Base-by-base conservation (phyloP, 1,140 invertebrate species). In the Metaphire vulgaris region DNA sequence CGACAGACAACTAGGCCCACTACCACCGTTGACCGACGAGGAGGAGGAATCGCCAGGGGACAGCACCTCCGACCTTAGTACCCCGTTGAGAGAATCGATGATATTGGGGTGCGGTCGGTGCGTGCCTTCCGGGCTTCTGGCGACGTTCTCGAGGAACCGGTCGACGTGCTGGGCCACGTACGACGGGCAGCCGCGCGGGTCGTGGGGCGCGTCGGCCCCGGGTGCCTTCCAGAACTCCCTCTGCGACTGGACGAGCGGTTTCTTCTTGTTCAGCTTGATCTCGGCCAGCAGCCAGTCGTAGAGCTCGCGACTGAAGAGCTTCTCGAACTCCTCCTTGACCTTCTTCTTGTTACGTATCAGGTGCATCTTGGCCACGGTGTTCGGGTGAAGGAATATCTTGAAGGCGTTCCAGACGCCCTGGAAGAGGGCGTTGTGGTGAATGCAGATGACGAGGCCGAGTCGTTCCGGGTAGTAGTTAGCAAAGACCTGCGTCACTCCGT, bases 401-500 rank as follows among this genome's bases (percentile, higher is more conserved):
- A 85, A 81, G 2, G 83, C 84, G 73, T 82, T 81, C 83, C 83
- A 86, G 15, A 86, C 81, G 0, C 81, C 82, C 16, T 85, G 85
- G 69, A 86, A 86, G 1, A 86, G 41, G 0, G 81, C 73, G 65
- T 79, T 84, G 78, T 85, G 83, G 75, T 85, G 85, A 1, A 86
- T 69, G 78, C 82, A 83, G 31, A 85, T 81, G 56, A 83, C 83
- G 65, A 81, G 56, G 0, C 84, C 85, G 0, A 86, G 81, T 1
- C 83, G 78, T 79, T 86, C 85, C 26, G 85, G 85, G 74, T 86
- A 86, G 75, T 83, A 83, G 70, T 82, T 83, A 12, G 80, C 74
- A 69, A 85, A 76, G 0, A 82, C 70, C 67, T 83, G 83, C 12
- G 82, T 80, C 14, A 83, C 81, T 16, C 80, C 81, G 73, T 81